These are phyloP conservation scores for Fragum sueziense DNA, from an alignment of 2,888 invertebrate genomes.

Conservation along the genomic window DNA sequence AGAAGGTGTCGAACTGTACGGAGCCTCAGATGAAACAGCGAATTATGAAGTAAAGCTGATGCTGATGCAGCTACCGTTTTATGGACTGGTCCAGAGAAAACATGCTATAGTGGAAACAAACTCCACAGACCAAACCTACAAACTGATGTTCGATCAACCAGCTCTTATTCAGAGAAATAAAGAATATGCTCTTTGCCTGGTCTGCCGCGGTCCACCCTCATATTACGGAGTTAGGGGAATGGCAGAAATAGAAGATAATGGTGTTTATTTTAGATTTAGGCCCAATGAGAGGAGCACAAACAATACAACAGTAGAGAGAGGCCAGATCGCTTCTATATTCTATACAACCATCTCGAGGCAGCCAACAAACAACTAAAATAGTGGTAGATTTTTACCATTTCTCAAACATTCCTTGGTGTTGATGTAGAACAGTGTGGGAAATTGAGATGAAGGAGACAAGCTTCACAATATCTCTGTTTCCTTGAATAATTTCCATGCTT, in stretches of 20 bases:
- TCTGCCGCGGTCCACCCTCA: slow-evolving; percentile 41
- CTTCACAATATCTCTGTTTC: too few species aligned
- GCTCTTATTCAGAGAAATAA: slow-evolving; percentile 22
- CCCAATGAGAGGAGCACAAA: slow-evolving; percentile 36
- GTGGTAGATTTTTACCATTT: too few species aligned
- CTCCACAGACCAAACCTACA: slow-evolving; percentile 44
- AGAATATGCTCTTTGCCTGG: slow-evolving; percentile 25
- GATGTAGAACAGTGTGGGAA: too few species aligned
- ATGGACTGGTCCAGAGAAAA: slow-evolving; percentile 11
- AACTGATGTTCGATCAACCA: slow-evolving; percentile 37
- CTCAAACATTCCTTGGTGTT: too few species aligned
- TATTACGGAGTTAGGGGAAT: slow-evolving; percentile 43
- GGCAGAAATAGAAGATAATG: slow-evolving; percentile 4
- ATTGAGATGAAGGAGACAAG: too few species aligned
- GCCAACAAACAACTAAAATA: background rate
- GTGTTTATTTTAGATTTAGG: slow-evolving; percentile 36
- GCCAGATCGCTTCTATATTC: slow-evolving; percentile 43
- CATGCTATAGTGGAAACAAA: slow-evolving; percentile 32
- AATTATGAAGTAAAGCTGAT: slow-evolving; percentile 28
- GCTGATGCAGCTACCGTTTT: slow-evolving; percentile 26
- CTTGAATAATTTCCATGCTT: too few species aligned
- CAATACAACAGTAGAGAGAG: slow-evolving; percentile 35
- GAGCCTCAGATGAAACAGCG: slow-evolving; percentile 33
- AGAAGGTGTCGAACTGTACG: slow-evolving; percentile 43
- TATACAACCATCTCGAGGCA: background rate